phyloP scores from a whole-genome alignment of 1,140 invertebrate species.

The Papilio xuthus region DNA sequence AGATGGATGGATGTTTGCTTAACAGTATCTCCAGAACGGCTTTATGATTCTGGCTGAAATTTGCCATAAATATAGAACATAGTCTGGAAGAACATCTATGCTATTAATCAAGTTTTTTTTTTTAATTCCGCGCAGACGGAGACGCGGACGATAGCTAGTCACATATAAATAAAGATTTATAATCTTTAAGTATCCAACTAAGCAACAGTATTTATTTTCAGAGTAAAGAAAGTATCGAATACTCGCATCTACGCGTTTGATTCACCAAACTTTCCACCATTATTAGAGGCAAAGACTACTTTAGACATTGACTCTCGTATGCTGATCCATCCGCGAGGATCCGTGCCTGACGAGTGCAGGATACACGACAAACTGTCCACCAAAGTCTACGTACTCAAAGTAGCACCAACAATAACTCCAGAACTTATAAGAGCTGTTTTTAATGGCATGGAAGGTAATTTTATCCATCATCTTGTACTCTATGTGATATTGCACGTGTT shows the following conservation, averaged over 20 bases:
- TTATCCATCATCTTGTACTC: neutral
- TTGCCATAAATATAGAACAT: no score
- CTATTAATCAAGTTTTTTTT: no score
- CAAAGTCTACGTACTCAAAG: conserved; percentile 92
- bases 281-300: conserved; percentile 82
- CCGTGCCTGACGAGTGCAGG: conserved; percentile 71
- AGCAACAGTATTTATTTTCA: conserved; percentile 48
- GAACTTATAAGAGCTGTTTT: conserved; percentile 85
- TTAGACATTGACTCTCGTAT: conserved; percentile 71
- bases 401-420: conserved; percentile 95
- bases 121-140: no score
- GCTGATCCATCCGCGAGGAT: conserved; percentile 63
- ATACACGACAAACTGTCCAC: conserved; percentile 89
- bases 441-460: conserved; percentile 67
- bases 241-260: conserved; percentile 94
- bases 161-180: no score
- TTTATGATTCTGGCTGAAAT: no score
- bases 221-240: conserved; percentile 93
- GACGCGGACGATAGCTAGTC: no score
- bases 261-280: conserved; percentile 92
- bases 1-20: no score
- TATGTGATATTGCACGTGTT: no score
- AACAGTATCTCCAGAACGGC: no score
- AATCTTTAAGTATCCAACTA: no score
- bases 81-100: no score